Evolutionary conservation across 2,113 vertebrate genomes (phyloP).

Genomic region (Anguilla rostrata): DNA sequence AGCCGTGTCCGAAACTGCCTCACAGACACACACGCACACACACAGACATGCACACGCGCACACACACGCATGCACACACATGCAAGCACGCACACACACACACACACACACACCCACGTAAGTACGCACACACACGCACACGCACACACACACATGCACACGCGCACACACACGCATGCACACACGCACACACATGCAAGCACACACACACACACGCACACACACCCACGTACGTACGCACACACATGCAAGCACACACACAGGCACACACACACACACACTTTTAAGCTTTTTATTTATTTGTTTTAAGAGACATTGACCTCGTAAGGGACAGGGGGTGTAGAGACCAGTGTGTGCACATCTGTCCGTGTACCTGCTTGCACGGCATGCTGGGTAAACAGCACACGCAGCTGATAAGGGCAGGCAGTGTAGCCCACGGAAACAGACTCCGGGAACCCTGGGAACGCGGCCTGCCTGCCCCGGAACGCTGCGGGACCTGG

Average conservation of each 20-base stretch:
- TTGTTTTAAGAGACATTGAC: neutral
- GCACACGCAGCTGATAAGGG: neutral
- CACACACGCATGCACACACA: constrained; percentile 16
- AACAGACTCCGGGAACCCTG: constrained; percentile 1
- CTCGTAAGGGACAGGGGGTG: neutral
- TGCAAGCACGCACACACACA: constrained; percentile 2
- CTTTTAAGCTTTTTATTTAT: neutral
- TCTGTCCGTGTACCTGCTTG: neutral
- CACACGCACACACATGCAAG: neutral
- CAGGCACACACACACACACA: neutral
- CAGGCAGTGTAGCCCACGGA: constrained; percentile 1
- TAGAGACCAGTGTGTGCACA: neutral
- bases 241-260: neutral
- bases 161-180: no score
- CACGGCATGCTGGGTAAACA: constrained; percentile 31
- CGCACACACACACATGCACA: no score
- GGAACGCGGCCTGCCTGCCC: constrained; percentile 4
- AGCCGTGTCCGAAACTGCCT: neutral
- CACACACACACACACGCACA: constrained; percentile 11
- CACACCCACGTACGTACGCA: constrained; percentile 17
- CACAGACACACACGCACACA: constrained; percentile 1
- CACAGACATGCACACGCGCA: constrained; percentile 14
- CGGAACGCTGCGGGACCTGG: neutral
- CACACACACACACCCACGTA: no score
- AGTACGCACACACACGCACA: no score